Percentiles rank a stretch among this genome's conserved stretches.
Conservation (phyloP, 2,113 vertebrate species). For the Melospiza georgiana region DNA sequence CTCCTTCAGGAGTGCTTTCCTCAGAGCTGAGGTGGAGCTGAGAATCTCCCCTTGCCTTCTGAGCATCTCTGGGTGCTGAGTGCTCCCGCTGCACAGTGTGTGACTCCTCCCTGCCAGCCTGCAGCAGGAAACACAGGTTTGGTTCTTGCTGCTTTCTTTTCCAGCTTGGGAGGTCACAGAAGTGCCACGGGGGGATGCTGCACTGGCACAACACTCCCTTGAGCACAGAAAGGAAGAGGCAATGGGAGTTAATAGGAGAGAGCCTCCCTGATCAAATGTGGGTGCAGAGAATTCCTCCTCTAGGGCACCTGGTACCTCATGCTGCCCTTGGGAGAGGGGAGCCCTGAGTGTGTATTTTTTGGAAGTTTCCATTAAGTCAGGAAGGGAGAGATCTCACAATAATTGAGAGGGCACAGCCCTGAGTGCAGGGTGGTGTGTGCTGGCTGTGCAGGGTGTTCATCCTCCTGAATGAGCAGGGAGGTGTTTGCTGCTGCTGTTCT, state of each 20-base stretch:
- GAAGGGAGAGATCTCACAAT: background rate
- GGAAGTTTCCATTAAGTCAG: background rate
- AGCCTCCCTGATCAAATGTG: background rate
- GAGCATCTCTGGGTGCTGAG: background rate
- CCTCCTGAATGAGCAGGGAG: background rate
- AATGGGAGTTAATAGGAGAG: background rate
- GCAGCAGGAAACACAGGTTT: rapidly evolving
- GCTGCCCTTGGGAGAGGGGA: background rate
- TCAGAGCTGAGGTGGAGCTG: background rate
- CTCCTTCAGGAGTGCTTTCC: background rate
- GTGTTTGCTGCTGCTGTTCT: background rate
- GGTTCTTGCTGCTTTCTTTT: background rate
- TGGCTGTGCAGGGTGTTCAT: background rate
- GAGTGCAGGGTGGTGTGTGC: background rate
- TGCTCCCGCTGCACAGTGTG: background rate
- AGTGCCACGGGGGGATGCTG: rapidly evolving
- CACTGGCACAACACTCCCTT: background rate
- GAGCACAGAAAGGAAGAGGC: background rate
- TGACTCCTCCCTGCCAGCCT: background rate
- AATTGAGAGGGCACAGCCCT: rapidly evolving
- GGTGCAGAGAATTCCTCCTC: background rate
- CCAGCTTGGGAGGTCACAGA: background rate
- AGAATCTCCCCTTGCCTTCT: background rate
- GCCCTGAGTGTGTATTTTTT: no score
- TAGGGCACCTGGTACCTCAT: background rate